These are phyloP conservation scores for Gortyna flavago DNA, from an alignment of 2,888 invertebrate genomes.

Conservation along the genomic window DNA sequence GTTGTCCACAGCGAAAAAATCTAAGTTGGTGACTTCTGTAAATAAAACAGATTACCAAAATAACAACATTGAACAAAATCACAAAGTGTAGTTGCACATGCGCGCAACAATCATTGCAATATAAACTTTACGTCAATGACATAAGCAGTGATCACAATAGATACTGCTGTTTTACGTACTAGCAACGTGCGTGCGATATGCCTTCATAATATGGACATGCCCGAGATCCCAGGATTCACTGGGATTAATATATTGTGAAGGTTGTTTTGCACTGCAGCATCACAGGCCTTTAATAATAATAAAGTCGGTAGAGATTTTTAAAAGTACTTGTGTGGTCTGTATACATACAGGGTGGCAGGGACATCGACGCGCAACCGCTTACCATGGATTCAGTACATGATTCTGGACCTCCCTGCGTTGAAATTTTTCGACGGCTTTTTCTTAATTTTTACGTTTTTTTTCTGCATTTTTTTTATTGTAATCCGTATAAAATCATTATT, in stretches of 20 bases:
- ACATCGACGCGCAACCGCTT: too few relatives aligned
- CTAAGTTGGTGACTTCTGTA: slow-evolving; percentile 37
- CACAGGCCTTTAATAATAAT: background rate
- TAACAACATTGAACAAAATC: background rate
- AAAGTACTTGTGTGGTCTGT: background rate
- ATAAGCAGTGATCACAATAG: background rate
- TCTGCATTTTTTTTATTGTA: too few relatives aligned
- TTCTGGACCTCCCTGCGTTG: too few relatives aligned
- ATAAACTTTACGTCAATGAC: background rate
- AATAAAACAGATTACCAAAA: background rate
- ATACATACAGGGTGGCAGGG: too few relatives aligned
- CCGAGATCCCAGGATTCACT: too few relatives aligned
- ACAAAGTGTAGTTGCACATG: background rate
- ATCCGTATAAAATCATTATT: too few relatives aligned
- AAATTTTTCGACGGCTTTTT: too few relatives aligned
- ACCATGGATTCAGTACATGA: too few relatives aligned
- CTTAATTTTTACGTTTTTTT: too few relatives aligned
- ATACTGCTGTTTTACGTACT: background rate
- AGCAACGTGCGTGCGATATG: background rate
- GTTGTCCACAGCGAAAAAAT: slow-evolving; percentile 44
- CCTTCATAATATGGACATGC: background rate
- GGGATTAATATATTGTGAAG: background rate
- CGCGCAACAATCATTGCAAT: background rate
- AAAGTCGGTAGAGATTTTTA: background rate
- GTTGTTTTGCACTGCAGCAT: background rate